phyloP scores from a whole-genome alignment of 2,113 vertebrate species.

The Gavialis gangeticus region DNA sequence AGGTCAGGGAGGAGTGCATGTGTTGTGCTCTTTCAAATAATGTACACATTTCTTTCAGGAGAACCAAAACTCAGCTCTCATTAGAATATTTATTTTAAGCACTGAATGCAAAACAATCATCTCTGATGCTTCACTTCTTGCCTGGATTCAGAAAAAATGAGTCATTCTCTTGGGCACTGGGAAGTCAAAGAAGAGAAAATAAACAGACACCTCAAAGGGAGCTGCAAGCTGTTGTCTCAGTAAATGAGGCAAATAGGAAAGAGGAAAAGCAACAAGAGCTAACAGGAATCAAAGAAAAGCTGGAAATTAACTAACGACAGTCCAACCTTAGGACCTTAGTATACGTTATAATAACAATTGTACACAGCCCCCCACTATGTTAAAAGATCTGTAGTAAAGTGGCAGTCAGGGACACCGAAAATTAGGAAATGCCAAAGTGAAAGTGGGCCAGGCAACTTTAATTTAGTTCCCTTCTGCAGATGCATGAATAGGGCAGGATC shows the following conservation, averaged over 20 bases:
- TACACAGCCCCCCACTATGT: background rate
- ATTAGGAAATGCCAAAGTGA: background rate
- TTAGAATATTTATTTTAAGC: background rate
- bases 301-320: background rate
- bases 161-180: background rate
- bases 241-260: background rate
- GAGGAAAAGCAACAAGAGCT: background rate
- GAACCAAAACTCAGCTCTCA: background rate
- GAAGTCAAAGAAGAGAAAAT: slow-evolving; percentile 30
- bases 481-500: background rate
- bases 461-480: background rate
- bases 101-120: background rate
- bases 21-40: background rate
- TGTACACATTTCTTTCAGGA: background rate
- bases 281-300: background rate
- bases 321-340: background rate
- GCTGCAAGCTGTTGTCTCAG: background rate
- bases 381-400: background rate
- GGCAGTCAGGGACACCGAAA: background rate
- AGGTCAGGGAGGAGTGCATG: background rate
- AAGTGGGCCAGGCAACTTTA: background rate
- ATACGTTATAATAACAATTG: background rate
- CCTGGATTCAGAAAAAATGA: background rate
- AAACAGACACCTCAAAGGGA: slow-evolving; percentile 18
- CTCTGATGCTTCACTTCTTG: background rate